phyloP scores from a whole-genome alignment of 1,140 invertebrate genomes.

The Yoshiicerus persimilis region DNA sequence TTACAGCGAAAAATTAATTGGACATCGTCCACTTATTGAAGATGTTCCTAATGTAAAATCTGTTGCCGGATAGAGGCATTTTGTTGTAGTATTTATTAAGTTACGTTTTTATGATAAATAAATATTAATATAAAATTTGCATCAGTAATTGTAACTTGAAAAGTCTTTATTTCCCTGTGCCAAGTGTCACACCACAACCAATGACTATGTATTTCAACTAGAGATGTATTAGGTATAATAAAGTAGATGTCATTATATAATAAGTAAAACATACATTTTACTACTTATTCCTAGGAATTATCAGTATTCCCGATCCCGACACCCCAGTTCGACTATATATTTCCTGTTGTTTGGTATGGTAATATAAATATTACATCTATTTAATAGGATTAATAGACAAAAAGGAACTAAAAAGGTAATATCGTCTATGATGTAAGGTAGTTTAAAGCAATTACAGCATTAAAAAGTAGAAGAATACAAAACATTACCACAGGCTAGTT shows the following conservation, averaged over 20 bases:
- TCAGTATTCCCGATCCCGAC: background rate
- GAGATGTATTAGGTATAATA: background rate
- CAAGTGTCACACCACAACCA: background rate
- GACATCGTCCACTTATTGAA: background rate
- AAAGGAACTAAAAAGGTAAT: background rate
- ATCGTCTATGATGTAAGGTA: too few species aligned
- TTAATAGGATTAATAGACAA: background rate
- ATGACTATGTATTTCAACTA: slow-evolving; percentile 6
- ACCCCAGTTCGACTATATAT: background rate
- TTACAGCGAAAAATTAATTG: background rate
- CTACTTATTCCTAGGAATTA: background rate
- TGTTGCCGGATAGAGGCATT: background rate
- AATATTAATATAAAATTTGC: background rate
- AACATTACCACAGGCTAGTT: background rate
- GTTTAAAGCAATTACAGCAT: background rate
- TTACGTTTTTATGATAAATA: background rate
- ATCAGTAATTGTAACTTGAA: background rate
- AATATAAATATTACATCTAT: background rate
- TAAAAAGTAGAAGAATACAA: background rate
- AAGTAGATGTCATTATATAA: too few species aligned
- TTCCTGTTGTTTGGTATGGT: background rate
- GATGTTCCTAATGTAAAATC: background rate
- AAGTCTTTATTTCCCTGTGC: slow-evolving; percentile 8
- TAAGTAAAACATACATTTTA: background rate
- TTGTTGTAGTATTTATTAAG: background rate